Evolutionary conservation across 2,888 invertebrate genomes (phyloP), one percentile per base, ranked within the genome.

Genomic region (Cheilosia soror): DNA sequence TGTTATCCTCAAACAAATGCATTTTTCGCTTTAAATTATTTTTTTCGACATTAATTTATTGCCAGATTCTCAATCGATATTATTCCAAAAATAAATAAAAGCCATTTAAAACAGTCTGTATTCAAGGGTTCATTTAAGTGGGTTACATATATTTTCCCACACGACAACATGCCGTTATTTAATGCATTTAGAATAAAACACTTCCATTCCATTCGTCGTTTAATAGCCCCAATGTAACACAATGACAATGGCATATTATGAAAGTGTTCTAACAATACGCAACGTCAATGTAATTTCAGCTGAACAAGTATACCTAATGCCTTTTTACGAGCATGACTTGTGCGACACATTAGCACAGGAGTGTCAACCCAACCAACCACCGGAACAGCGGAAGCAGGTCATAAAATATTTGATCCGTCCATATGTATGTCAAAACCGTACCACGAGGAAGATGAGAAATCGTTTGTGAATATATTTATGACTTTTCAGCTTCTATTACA

Each of bases 301-400:
- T 37, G 68, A 77, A 53, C 53, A 62, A 53, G 53, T 42, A n/a
- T n/a, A 57, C 31, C 58, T 76, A 66, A 68, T 51, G 60, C 60
- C 60, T 7, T 71, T 78, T 78, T 71, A 78, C 55, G 69, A 57
- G 55, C 40, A 25, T 40, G 20, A 40, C 78, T 69, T 63, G 69
- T 78, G 69, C 63, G 13, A 69, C 9, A 63, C 63, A 69, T 78
- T 78, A 78, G 11, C 69, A 44, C 31, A 51, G 25, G 42, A 51
- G 6, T 5, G 49, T 5, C 11, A 13, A 27, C 11, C 11, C 25
- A 9, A 51, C 11, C 11, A n/a, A 15, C 47, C 44, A 49, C 9
- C 2, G 0, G 47, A 60, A 33, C 27, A 20, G 4, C 27, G 42
- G n/a, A 25, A 25, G 47, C 6, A 55, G 55, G 62, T 40, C 55